Percentiles rank a stretch among this genome's conserved stretches.
Conservation (phyloP, 1,140 invertebrate species). For the Popillia japonica region DNA sequence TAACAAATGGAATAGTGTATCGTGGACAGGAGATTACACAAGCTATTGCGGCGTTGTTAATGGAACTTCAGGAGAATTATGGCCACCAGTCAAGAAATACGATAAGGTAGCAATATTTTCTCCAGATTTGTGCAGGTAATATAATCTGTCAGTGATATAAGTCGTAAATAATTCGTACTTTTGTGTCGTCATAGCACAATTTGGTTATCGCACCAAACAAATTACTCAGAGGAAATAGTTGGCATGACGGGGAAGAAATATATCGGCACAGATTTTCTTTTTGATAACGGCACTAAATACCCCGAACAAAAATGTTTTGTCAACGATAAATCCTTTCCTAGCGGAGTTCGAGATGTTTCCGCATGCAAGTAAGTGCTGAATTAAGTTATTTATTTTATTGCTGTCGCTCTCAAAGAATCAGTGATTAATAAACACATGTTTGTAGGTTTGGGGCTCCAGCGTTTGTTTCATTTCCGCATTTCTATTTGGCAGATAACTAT, state of each 20-base stretch:
- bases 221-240: constrained; percentile 45
- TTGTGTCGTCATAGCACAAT: not conserved
- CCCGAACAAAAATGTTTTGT: constrained; percentile 68
- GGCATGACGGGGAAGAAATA: constrained; percentile 70
- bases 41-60: constrained; percentile 70
- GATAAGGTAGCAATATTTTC: constrained; percentile 70
- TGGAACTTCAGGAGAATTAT: constrained; percentile 80
- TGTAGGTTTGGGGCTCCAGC: constrained; percentile 76
- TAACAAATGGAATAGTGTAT: constrained; percentile 71
- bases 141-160: no score
- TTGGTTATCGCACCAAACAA: constrained; percentile 40
- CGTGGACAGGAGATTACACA: constrained; percentile 66
- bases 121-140: constrained; percentile 73
- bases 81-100: constrained; percentile 70
- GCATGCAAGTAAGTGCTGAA: constrained; percentile 63
- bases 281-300: constrained; percentile 76
- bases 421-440: no score
- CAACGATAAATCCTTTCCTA: constrained; percentile 59
- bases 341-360: constrained; percentile 73
- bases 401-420: no score
- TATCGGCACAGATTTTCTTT: constrained; percentile 66
- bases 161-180: not conserved
- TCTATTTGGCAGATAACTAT: constrained; percentile 78
- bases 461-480: constrained; percentile 87
- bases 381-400: no score